phyloP scores from a whole-genome alignment of 1,140 invertebrate genomes.

The Camponotus pennsylvanicus region DNA sequence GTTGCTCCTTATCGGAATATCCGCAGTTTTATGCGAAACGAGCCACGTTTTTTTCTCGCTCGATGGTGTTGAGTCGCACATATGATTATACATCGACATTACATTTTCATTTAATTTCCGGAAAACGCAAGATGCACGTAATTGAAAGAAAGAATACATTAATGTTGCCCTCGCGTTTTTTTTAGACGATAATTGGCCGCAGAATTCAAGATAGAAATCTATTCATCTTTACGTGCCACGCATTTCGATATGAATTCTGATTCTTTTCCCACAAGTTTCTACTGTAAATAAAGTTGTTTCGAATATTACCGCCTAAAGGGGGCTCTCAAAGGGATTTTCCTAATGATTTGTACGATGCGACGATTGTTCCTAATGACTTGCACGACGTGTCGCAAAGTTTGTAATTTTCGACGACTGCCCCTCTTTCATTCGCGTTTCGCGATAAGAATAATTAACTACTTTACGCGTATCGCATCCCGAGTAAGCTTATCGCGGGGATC shows the following conservation, averaged over 20 bases:
- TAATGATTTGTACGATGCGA: background rate
- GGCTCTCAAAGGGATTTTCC: background rate
- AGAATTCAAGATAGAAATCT: too few relatives aligned
- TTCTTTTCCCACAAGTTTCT: too few relatives aligned
- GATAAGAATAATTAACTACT: constrained; percentile 49
- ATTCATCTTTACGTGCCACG: too few relatives aligned
- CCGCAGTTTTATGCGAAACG: background rate
- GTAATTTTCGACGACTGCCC: background rate
- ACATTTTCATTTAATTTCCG: background rate
- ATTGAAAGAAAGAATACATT: background rate
- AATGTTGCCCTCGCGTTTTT: background rate
- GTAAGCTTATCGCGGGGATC: background rate
- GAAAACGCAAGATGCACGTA: background rate
- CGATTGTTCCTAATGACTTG: too few relatives aligned
- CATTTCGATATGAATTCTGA: too few relatives aligned
- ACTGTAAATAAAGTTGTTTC: too few relatives aligned
- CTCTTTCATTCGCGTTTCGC: background rate
- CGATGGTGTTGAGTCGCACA: background rate
- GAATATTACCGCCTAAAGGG: background rate
- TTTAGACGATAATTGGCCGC: too few relatives aligned
- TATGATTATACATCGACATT: background rate
- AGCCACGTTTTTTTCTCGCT: background rate
- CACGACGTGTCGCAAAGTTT: background rate
- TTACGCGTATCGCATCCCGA: background rate
- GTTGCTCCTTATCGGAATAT: constrained; percentile 29